These are phyloP conservation scores for Drosophila bocqueti DNA, from an alignment of 1,140 invertebrate species.

Conservation along the genomic window DNA sequence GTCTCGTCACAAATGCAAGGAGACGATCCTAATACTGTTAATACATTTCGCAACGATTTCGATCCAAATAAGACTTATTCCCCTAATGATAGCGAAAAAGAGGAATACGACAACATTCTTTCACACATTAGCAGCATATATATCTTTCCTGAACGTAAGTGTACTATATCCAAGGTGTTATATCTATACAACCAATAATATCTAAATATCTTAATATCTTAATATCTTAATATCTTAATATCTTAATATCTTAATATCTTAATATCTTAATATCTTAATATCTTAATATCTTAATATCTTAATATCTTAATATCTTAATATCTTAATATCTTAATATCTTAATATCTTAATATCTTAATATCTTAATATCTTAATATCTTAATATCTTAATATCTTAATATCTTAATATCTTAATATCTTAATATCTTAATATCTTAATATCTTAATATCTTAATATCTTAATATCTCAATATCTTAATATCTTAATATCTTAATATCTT, in stretches of 20 bases:
- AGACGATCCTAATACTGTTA: conserved; percentile 55
- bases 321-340: too few species aligned
- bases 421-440: too few species aligned
- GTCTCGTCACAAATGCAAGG: conserved; percentile 59
- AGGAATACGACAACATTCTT: conserved; percentile 64
- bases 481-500: too few species aligned
- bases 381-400: too few species aligned
- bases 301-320: too few species aligned
- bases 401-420: too few species aligned
- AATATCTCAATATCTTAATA: too few species aligned
- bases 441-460: too few species aligned
- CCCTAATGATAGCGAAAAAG: conserved; percentile 26
- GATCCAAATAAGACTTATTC: conserved; percentile 18
- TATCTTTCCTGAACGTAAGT: conserved; percentile 76
- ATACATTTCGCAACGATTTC: conserved; percentile 18
- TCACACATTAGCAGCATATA: conserved; percentile 75
- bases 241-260: conserved; percentile 1
- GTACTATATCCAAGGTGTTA: conserved; percentile 8
- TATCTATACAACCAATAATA: neutral
- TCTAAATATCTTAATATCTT: neutral
- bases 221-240: neutral
- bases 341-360: too few species aligned
- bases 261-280: neutral
- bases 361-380: too few species aligned
- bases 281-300: too few species aligned